Conservation (phyloP, 2,797 vertebrate species). For the Trichosurus vulpecula region DNA sequence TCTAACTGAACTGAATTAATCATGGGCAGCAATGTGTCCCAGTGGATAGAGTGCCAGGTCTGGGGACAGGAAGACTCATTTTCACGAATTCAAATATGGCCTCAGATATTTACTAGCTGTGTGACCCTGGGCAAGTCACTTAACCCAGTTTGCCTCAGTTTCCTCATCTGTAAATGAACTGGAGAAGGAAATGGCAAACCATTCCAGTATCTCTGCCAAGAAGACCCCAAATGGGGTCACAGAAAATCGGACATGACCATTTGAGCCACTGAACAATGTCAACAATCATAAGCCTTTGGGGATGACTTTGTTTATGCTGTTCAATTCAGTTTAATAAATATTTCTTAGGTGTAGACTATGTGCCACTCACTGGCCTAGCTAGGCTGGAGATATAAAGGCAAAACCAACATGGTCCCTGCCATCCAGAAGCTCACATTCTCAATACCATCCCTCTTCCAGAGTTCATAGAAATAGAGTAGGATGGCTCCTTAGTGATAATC, state of each 20-base stretch:
- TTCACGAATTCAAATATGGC: not conserved
- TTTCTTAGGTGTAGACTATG: not conserved
- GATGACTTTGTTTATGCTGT: not conserved
- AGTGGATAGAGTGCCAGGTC: not conserved
- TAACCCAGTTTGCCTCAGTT: not conserved
- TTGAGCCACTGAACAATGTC: not conserved
- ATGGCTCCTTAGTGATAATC: not conserved
- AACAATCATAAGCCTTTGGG: not conserved
- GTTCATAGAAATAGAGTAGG: not conserved
- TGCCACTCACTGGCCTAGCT: not conserved
- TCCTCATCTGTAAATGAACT: not conserved
- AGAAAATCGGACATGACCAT: no score
- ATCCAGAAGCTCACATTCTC: not conserved
- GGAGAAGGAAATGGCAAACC: not conserved
- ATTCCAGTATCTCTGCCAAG: not conserved
- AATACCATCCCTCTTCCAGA: not conserved
- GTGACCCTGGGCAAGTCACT: not conserved
- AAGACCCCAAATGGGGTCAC: not conserved
- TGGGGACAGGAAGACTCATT: not conserved
- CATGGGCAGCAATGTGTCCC: not conserved
- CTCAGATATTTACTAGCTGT: not conserved
- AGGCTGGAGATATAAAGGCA: not conserved
- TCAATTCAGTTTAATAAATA: not conserved
- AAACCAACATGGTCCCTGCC: not conserved
- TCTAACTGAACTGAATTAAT: not conserved